These are phyloP conservation scores for Meganola albula DNA, from an alignment of 2,888 invertebrate genomes.

Conservation along the genomic window DNA sequence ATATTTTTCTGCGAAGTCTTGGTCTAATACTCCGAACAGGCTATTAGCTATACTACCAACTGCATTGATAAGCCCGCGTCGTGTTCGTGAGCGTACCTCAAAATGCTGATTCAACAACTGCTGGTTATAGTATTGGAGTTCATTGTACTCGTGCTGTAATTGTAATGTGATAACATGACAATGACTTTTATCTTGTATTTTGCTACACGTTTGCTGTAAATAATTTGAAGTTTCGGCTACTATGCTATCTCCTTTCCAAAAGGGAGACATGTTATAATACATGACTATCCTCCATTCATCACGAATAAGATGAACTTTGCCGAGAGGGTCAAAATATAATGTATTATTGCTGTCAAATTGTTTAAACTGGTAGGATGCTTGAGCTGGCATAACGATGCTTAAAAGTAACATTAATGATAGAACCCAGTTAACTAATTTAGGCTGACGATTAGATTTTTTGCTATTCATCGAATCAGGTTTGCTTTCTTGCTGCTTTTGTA, in stretches of 20 bases:
- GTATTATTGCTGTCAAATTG: background rate
- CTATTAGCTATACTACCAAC: conserved; percentile 13
- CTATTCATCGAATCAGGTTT: background rate
- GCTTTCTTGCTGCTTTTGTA: background rate
- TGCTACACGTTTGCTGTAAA: background rate
- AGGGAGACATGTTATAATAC: background rate
- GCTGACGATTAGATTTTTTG: background rate
- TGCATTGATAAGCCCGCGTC: conserved; percentile 5
- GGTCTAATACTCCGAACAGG: conserved; percentile 4
- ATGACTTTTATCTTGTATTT: background rate
- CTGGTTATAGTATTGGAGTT: conserved; percentile 15
- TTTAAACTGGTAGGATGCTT: background rate
- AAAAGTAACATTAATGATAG: background rate
- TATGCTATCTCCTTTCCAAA: background rate
- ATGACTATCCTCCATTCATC: background rate
- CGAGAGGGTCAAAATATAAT: background rate
- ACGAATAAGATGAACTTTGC: background rate
- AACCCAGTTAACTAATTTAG: background rate
- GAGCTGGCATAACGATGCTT: background rate
- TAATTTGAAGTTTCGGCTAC: background rate
- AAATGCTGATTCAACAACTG: conserved; percentile 12
- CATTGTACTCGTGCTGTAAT: conserved; percentile 5
- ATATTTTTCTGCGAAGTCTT: conserved; percentile 1
- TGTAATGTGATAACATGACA: conserved; percentile 1
- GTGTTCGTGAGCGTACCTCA: conserved; percentile 1